Evolutionary conservation across 2,888 invertebrate species (phyloP), one percentile per base, ranked within the genome.

Genomic region (Eilema depressum): DNA sequence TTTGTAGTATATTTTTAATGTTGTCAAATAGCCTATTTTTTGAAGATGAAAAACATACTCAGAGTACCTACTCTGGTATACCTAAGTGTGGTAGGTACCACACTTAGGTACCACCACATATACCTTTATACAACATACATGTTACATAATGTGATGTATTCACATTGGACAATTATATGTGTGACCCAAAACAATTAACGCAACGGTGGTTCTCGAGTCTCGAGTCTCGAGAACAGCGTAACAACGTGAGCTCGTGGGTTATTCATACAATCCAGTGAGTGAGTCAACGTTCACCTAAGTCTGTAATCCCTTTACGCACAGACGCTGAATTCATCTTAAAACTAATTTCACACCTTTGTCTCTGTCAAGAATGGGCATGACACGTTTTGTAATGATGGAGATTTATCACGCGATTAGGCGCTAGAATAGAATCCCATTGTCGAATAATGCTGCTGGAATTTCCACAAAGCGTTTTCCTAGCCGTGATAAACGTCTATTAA

Each of bases 321-420:
- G 17, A 26, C 26, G 17, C 28, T 7, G 17, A 26, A 59, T 59
- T 59, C 26, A 26, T 59, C 59, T 17, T 28, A 28, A 59, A 25
- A 59, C 26, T 59, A 59, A 59, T 59, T 59, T 59, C 59, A 59
- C 26, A 28, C 59, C 59, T 26, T 57, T 59, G 59, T 59, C 17
- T 59, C 17, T 59, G 25, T 59, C 59, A 25, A 26, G 26, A 59
- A 59, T 59, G 59, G 59, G 14, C 17, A 59, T 25, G 26, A 59
- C 26, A 59, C 53, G 53, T 53, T 53, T 53, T 8, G 53, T 53
- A 59, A 59, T 28, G 25, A 26, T 59, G 25, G 17, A 26, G 59
- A 59, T 59, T 59, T 59, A 59, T 59, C 26, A 28, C 59, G 8
- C 26, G 26, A 59, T 59, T 59, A 59, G 7, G 8, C 28, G 14